Base-by-base conservation (phyloP, 1,140 invertebrate species). In the Orussus abietinus region DNA sequence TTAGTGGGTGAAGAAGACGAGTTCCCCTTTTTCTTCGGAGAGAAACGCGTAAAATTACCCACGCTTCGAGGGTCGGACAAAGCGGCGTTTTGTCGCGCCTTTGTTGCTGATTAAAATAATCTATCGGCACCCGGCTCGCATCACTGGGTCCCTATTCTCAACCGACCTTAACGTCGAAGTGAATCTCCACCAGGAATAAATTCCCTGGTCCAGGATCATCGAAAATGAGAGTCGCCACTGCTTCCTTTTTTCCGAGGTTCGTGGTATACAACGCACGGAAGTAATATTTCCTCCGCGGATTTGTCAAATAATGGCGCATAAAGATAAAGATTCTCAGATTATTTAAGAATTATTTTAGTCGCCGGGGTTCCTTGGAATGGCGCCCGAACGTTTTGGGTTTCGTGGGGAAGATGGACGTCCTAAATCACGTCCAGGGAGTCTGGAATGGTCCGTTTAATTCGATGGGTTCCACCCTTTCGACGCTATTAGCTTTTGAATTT, bases 401-500 rank as follows among this genome's bases (percentile, higher is more conserved):
- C n/a, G 22, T 25, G 22, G 22, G 6, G 22, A 25, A 25, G n/a
- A 25, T 25, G 22, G n/a, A 25, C 22, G 22, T n/a, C 6, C 22
- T 10, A 36, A 36, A 36, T 17, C 7, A 19, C 15, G 13, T 15
- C 10, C 5, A 36, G 21, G 21, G 7, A 12, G 34, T n/a, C 3
- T 19, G n/a, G 13, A 64, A 62, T 55, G 59, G 51, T 55, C 55
- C 53, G 57, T 64, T 69, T 63, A 64, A 67, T 64, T 45, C 55
- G 43, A 35, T 28, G 28, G 26, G 39, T 46, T 59, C 55, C 57
- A 49, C 62, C 57, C 51, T 51, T 55, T 52, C 48, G 46, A 38
- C 57, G 59, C 55, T 64, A 63, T 64, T 59, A 62, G 52, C 46
- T 66, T 56, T 63, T 63, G 58, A 59, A 66, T 63, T 66, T 67